phyloP scores from a whole-genome alignment of 2,797 vertebrate species.

The Pogoniulus pusillus region DNA sequence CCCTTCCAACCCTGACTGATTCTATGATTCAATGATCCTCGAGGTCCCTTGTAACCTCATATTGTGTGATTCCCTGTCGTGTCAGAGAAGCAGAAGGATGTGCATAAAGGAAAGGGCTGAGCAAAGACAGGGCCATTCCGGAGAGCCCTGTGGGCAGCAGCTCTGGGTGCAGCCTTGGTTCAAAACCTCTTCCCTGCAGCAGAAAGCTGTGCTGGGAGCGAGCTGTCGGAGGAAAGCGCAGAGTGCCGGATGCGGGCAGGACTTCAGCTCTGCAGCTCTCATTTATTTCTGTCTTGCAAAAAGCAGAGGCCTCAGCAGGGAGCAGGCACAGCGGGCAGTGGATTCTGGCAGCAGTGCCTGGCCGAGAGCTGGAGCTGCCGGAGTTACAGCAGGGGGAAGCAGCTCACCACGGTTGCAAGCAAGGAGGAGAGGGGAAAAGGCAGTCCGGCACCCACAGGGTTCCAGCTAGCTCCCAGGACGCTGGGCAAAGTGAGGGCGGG shows the following conservation, averaged over 20 bases:
- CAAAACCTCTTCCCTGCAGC: background rate
- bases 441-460: background rate
- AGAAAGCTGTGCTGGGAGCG: background rate
- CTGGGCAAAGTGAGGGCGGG: background rate
- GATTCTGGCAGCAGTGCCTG: background rate
- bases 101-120: background rate
- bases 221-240: background rate
- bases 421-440: background rate
- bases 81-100: background rate
- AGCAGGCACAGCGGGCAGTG: rapidly evolving
- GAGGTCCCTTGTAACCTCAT: background rate
- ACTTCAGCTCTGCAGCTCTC: background rate
- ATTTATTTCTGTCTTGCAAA: background rate
- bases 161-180: background rate
- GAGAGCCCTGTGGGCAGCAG: background rate
- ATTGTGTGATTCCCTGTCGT: background rate
- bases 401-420: background rate
- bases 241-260: background rate
- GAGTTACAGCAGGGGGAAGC: slow-evolving; percentile 57
- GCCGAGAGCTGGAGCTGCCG: background rate
- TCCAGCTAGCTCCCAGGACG: rapidly evolving
- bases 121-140: background rate
- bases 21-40: too few species aligned
- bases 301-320: background rate
- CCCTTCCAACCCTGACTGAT: too few species aligned